These are phyloP conservation scores for Leucosticte australis DNA, from an alignment of 2,113 vertebrate genomes.

Conservation along the genomic window DNA sequence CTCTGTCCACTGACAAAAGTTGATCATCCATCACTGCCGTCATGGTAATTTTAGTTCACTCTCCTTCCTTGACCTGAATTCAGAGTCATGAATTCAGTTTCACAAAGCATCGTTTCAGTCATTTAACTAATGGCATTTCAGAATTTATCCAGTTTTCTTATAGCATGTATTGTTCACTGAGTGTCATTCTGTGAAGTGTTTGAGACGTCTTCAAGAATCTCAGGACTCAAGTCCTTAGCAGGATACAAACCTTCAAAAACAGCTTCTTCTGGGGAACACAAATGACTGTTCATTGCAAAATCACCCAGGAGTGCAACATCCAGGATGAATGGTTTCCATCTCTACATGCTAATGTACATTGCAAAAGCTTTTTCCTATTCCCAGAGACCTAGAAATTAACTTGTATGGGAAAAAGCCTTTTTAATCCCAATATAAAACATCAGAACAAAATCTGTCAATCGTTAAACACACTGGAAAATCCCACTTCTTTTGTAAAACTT, in stretches of 20 bases:
- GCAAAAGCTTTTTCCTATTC: background rate
- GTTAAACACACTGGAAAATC: background rate
- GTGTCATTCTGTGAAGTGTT: background rate
- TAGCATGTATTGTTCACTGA: background rate
- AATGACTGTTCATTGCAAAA: background rate
- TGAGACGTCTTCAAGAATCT: background rate
- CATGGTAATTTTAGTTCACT: background rate
- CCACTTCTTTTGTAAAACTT: background rate
- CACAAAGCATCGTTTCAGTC: background rate
- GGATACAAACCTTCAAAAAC: constrained; percentile 2
- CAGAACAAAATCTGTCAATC: background rate
- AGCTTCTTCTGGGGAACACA: background rate
- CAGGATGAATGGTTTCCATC: background rate
- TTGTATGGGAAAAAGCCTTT: background rate
- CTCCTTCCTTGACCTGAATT: background rate
- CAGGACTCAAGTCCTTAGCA: background rate
- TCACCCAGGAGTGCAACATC: background rate
- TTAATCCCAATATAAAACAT: background rate
- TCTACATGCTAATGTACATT: background rate
- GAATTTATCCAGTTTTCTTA: constrained; percentile 4
- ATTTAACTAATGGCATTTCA: background rate
- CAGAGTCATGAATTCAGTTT: background rate
- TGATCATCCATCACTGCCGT: background rate
- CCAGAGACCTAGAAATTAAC: background rate
- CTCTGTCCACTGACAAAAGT: background rate